phyloP scores from a whole-genome alignment of 2,797 vertebrate species.

The Poeciliopsis gracilis region DNA sequence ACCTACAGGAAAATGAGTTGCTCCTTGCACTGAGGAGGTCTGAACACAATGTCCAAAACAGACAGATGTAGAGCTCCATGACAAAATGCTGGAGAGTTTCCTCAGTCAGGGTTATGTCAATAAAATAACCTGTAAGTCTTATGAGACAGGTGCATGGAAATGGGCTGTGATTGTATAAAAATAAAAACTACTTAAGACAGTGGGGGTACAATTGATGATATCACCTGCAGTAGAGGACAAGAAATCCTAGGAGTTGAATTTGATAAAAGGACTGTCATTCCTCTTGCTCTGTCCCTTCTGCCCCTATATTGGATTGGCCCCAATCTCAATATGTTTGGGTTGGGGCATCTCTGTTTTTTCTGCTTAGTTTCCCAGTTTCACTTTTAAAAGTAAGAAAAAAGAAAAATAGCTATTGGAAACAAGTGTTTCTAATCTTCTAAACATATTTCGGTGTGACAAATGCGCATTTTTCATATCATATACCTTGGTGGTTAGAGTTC shows the following conservation, averaged over 20 bases:
- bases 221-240: background rate
- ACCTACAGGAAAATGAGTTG: background rate
- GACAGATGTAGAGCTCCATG: background rate
- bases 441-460: background rate
- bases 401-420: conserved; percentile 8
- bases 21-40: background rate
- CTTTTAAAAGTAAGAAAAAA: background rate
- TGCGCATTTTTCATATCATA: background rate
- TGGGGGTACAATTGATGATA: background rate
- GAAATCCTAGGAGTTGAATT: background rate
- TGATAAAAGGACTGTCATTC: no score
- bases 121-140: background rate
- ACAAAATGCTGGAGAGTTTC: background rate
- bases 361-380: background rate
- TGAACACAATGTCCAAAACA: background rate
- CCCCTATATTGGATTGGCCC: no score
- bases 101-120: background rate
- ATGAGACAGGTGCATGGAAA: background rate
- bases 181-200: background rate
- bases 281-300: no score
- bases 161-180: background rate
- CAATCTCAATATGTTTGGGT: no score
- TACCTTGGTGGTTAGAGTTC: background rate
- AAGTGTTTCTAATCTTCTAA: conserved; percentile 33
- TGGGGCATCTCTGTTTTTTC: no score